phyloP scores from a whole-genome alignment of 2,888 invertebrate species.

The Agriopis leucophaearia region DNA sequence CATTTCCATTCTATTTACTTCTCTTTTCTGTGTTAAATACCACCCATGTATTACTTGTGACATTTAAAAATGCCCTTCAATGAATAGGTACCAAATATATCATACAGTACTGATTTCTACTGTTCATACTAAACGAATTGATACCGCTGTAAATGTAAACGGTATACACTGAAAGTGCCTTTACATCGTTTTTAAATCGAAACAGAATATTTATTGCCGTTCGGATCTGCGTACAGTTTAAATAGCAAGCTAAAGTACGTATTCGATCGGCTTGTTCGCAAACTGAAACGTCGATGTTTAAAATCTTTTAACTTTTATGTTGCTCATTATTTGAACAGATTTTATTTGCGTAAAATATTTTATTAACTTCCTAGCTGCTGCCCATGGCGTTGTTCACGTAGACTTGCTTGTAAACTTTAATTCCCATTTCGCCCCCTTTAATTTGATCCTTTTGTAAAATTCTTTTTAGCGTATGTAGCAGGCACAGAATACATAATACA shows the following conservation, averaged over 20 bases:
- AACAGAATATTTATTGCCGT: slow-evolving; percentile 43
- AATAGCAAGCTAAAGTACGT: slow-evolving; percentile 7
- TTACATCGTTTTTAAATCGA: slow-evolving; percentile 38
- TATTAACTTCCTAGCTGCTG: background rate
- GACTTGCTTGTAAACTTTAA: no score
- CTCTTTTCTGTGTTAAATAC: no score
- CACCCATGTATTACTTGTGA: no score
- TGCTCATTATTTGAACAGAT: background rate
- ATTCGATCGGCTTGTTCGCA: slow-evolving; percentile 4
- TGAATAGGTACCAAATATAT: background rate
- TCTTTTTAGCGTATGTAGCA: no score
- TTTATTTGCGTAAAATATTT: background rate
- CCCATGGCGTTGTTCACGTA: background rate
- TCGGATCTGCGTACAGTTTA: slow-evolving; percentile 15
- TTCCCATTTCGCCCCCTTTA: no score
- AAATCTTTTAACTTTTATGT: background rate
- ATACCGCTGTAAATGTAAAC: slow-evolving; percentile 12
- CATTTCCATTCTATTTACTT: no score
- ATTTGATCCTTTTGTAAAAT: no score
- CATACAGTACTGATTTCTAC: background rate
- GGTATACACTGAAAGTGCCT: slow-evolving; percentile 25
- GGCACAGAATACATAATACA: no score
- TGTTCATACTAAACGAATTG: slow-evolving; percentile 6
- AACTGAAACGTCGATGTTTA: slow-evolving; percentile 3
- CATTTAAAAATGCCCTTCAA: background rate